Evolutionary conservation across 2,113 vertebrate species (phyloP).

Genomic region (Mormoops blainvillei): DNA sequence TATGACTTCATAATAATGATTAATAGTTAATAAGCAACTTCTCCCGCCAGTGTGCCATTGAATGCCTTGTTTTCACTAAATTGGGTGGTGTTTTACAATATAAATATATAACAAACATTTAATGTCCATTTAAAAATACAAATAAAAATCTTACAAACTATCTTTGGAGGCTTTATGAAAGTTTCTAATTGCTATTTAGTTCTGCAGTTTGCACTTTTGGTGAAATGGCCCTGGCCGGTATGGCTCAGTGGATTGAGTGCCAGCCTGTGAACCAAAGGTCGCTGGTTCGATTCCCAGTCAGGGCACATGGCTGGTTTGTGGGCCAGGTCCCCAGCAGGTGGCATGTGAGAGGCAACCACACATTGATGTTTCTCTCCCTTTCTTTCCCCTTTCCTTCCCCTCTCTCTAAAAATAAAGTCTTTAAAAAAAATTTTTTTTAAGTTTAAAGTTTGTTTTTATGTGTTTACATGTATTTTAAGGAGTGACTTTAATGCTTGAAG

Average conservation of each 20-base stretch:
- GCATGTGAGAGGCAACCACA: too few species aligned
- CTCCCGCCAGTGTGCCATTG: not conserved
- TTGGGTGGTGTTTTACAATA: slow-evolving; percentile 22
- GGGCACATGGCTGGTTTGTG: too few species aligned
- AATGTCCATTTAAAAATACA: slow-evolving; percentile 18
- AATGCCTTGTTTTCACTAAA: slow-evolving; percentile 18
- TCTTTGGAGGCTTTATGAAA: not conserved
- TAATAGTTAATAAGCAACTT: not conserved
- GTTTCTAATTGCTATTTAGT: not conserved
- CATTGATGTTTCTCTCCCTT: too few species aligned
- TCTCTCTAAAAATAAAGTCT: too few species aligned
- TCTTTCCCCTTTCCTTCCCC: too few species aligned
- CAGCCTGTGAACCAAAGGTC: too few species aligned
- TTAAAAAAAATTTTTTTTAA: too few species aligned
- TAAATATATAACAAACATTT: not conserved
- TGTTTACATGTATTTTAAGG: not conserved
- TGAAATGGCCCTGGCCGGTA: not conserved
- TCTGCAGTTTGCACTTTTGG: not conserved
- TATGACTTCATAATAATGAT: slow-evolving; percentile 2
- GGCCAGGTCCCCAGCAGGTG: too few species aligned
- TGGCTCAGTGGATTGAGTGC: too few species aligned
- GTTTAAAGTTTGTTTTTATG: not conserved
- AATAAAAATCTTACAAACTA: not conserved
- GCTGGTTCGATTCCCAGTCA: too few species aligned
- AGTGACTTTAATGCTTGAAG: not conserved